Conservation (phyloP, 2,888 invertebrate species). For the Cyrtodaria siliqua region DNA sequence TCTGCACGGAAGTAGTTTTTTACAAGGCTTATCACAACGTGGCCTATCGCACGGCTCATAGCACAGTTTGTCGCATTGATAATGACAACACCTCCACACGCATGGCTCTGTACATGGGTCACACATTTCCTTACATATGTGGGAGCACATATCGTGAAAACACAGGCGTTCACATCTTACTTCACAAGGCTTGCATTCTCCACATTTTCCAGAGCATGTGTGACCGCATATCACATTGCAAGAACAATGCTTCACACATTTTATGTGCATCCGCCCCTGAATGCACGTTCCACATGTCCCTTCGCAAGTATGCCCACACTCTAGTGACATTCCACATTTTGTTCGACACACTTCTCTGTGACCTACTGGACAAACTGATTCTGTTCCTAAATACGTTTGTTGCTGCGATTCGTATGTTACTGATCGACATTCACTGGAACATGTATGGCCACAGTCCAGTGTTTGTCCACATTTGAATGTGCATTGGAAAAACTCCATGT, state of each 20-base stretch:
- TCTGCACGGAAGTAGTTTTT: constrained; percentile 58
- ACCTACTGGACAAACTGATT: too few species aligned
- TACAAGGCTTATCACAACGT: constrained; percentile 71
- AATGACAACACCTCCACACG: constrained; percentile 81
- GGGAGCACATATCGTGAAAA: constrained; percentile 70
- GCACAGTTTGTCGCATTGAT: constrained; percentile 80
- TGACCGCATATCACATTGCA: constrained; percentile 60
- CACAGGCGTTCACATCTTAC: constrained; percentile 46
- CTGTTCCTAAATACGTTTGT: too few species aligned
- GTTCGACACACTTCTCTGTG: too few species aligned
- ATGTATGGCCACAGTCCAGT: background rate
- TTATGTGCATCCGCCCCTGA: constrained; percentile 44
- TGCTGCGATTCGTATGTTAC: too few species aligned
- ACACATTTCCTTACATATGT: constrained; percentile 79
- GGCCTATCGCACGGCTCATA: constrained; percentile 83
- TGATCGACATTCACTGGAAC: background rate
- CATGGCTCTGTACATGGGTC: constrained; percentile 84
- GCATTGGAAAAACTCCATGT: background rate
- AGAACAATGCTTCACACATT: constrained; percentile 36
- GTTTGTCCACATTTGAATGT: background rate
- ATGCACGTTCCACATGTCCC: constrained; percentile 50
- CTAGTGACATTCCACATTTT: background rate
- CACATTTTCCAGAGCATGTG: constrained; percentile 47
- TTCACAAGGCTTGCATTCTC: constrained; percentile 46
- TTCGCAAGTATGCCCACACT: background rate